Base-by-base conservation (phyloP, 1,140 invertebrate genomes). In the Listronotus oregonensis region DNA sequence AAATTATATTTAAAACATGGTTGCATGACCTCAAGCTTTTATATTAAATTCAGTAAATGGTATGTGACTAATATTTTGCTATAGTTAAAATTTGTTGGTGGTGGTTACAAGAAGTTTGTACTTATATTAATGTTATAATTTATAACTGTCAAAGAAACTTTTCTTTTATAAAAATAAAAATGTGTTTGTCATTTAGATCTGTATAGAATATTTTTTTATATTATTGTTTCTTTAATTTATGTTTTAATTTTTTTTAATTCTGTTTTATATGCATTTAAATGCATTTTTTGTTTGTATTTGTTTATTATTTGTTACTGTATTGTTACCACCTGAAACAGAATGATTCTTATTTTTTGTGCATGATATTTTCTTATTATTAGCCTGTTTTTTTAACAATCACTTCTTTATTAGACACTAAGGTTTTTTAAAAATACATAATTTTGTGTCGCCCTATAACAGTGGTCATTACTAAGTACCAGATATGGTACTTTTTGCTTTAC, bases 131-230 rank as follows among this genome's bases (percentile, higher is more conserved):
- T 6, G 4, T 3, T 42, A n/a, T 12, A n/a, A n/a, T n/a, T n/a
- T n/a, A n/a, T 42, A 42, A 3, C 4, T 42, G 40, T 3, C 11
- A 3, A 42, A 42, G 11, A 1, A 15, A 27, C 21, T 17, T 43
- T 43, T 11, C n/a, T 15, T 55, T 44, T 21, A 54, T 44, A 21
- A 11, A 31, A 15, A 61, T 61, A 34, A 18, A 18, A 18, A 51
- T 52, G 14, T n/a, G n/a, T n/a, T 54, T 32, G 14, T 21, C 21
- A 51, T 27, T 2, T 37, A 37, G 34, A 37, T 37, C 34, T 37
- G 34, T 37, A 4, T 37, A 37, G 34, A 37, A 10, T 37, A 37
- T 1, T 37, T 12, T 4, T 46, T 14, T 46, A 8, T 14, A 17
- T 17, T 17, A 8, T n/a, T 46, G 43, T 46, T 46, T 14, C n/a